A percentile compares a stretch with the other conserved stretches of the same genome.
Evolutionary conservation across 2,888 invertebrate genomes (phyloP).

Genomic region (Dugesia japonica): DNA sequence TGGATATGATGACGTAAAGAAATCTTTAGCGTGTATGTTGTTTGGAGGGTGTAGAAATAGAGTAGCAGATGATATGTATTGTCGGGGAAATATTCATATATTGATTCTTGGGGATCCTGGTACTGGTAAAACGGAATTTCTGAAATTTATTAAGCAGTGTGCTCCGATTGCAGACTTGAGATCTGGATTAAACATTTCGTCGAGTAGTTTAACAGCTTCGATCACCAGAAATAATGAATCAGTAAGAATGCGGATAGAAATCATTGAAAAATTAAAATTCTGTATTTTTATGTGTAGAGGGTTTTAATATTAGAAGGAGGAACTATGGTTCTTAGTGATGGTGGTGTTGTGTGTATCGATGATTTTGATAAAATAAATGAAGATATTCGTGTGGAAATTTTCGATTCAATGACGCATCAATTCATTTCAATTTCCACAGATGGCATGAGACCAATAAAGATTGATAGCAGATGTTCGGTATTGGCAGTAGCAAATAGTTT

Average conservation of each 20-base stretch:
- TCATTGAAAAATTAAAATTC: too few species aligned
- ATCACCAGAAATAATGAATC: not conserved
- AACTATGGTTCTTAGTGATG: too few species aligned
- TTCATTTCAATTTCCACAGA: too few species aligned
- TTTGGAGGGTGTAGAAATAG: conserved; percentile 65
- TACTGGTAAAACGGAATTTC: not conserved
- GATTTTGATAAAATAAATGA: too few species aligned
- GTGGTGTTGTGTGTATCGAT: too few species aligned
- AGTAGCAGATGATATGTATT: not conserved
- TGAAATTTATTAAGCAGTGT: not conserved
- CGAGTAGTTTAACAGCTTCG: not conserved
- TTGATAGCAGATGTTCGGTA: not conserved
- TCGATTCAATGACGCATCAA: too few species aligned
- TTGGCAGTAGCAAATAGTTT: not conserved
- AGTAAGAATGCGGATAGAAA: too few species aligned
- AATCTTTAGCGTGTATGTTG: conserved; percentile 77
- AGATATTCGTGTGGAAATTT: too few species aligned
- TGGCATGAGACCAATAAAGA: too few species aligned
- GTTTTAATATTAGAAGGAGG: too few species aligned
- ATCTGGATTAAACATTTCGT: not conserved
- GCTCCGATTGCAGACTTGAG: not conserved
- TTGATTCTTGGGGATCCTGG: not conserved
- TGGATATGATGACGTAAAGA: conserved; percentile 81
- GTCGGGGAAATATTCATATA: not conserved
- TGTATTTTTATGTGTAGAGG: too few species aligned